phyloP scores from a whole-genome alignment of 2,888 invertebrate species.

The Phortica okadai region DNA sequence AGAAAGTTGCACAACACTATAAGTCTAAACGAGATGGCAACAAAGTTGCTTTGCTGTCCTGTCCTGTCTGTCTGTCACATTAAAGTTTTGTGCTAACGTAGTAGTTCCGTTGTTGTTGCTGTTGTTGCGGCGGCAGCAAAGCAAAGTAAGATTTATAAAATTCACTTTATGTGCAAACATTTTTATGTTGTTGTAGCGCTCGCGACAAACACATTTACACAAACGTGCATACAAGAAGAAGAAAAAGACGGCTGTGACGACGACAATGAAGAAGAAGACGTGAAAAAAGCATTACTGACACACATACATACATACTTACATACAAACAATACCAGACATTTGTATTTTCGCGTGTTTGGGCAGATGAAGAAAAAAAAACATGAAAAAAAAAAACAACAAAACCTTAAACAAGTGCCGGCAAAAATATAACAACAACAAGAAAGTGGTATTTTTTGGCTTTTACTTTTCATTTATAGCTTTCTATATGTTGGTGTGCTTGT shows the following conservation, averaged over 20 bases:
- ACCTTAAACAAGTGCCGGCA: conserved; percentile 7
- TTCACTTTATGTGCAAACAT: not conserved
- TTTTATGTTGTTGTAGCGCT: too few species aligned
- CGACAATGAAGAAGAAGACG: too few species aligned
- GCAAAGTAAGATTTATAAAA: not conserved
- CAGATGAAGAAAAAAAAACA: not conserved
- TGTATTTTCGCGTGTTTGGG: conserved; percentile 3
- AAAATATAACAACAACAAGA: conserved; percentile 15
- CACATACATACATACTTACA: not conserved
- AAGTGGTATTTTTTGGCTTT: not conserved
- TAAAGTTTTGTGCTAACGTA: not conserved
- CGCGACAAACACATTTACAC: not conserved
- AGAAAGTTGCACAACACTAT: conserved; percentile 13
- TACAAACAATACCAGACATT: not conserved
- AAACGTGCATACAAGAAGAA: not conserved
- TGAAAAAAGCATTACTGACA: not conserved
- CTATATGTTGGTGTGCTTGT: not conserved
- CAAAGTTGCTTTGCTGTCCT: not conserved
- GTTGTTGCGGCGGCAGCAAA: not conserved
- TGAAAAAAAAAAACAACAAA: not conserved
- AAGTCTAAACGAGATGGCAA: not conserved
- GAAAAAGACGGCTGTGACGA: too few species aligned
- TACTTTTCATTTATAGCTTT: not conserved
- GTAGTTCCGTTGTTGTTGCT: not conserved
- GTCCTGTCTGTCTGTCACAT: not conserved